Evolutionary conservation across 92 coral and sea anemone species (phyloP), one percentile per base, ranked within the genome.

Genomic region (Montipora capitata): DNA sequence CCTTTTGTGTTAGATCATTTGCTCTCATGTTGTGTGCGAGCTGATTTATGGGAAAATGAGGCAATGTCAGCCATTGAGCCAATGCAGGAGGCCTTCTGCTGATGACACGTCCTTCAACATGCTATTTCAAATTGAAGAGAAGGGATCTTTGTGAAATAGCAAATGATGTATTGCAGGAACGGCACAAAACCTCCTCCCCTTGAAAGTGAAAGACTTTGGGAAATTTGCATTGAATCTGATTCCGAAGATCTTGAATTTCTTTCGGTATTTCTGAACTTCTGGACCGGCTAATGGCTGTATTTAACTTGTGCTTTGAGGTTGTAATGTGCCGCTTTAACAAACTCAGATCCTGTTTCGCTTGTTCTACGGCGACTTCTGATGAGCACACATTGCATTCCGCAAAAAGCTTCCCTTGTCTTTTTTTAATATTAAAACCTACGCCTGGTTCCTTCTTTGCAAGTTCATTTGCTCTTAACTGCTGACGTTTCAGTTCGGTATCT

Each of bases 1-100:
- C 57, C 78, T 20, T 73, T 73, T 67, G 44, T 67, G 43, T 74
- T n/a, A 9, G n/a, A 40, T 84, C 88, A 43, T n/a, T 74, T 39
- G 66, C 41, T 5, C 61, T 15, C 58, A 2, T 11, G 27, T 17
- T 38, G 35, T 54, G 79, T 42, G n/a, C 7, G 10, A 2, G 4
- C 16, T 70, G 77, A 10, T 52, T 17, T 20, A 58, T 20, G 10
- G 45, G 73, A 74, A 43, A 74, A 84, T 14, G 88, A 84, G 10
- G n/a, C n/a, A n/a, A n/a, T n/a, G n/a, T n/a, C n/a, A n/a, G 48
- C 74, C 13, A 40, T 0, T 67, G 51, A 9, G 7, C 17, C 40
- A 0, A 38, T 38, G 18, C 12, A 0, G 42, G 64, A 48, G 15
- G 86, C 76, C 77, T 81, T 81, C 44, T 67, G 59, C 9, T 35